A percentile compares a stretch with the other conserved stretches of the same genome.
Conservation (phyloP, 2,797 vertebrate species). For the Gobio occitaniae region DNA sequence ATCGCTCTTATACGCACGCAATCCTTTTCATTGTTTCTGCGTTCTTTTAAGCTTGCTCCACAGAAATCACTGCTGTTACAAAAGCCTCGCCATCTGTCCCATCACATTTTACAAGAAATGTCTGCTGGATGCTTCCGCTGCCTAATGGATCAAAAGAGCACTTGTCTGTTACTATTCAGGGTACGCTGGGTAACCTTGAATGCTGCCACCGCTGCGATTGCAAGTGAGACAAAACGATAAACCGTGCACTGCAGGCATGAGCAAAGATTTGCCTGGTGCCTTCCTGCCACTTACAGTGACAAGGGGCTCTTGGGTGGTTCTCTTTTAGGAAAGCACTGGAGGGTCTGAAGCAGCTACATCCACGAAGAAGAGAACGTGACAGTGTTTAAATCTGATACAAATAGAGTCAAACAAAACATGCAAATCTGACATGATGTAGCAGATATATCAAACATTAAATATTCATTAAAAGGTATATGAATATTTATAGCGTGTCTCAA, state of each 20-base stretch:
- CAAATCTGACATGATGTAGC: background rate
- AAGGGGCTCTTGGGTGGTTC: background rate
- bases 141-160: conserved; percentile 48
- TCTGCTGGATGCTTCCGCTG: conserved; percentile 36
- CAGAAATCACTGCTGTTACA: conserved; percentile 22
- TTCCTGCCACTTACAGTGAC: background rate
- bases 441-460: background rate
- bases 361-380: background rate
- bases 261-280: conserved; percentile 37
- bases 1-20: conserved; percentile 6
- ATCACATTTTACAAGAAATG: conserved; percentile 34
- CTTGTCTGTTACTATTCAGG: conserved; percentile 35
- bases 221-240: conserved; percentile 26
- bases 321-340: background rate
- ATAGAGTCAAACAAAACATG: background rate
- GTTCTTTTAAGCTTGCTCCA: conserved; percentile 27
- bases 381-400: background rate
- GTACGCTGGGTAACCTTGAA: conserved; percentile 33
- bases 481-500: background rate
- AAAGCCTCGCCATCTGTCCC: conserved; percentile 39
- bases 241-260: background rate
- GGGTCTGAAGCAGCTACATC: background rate
- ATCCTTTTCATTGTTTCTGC: conserved; percentile 17
- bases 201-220: background rate
- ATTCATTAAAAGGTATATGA: background rate